Conservation (phyloP, 2,888 invertebrate genomes). For the Synanthedon andrenaeformis region DNA sequence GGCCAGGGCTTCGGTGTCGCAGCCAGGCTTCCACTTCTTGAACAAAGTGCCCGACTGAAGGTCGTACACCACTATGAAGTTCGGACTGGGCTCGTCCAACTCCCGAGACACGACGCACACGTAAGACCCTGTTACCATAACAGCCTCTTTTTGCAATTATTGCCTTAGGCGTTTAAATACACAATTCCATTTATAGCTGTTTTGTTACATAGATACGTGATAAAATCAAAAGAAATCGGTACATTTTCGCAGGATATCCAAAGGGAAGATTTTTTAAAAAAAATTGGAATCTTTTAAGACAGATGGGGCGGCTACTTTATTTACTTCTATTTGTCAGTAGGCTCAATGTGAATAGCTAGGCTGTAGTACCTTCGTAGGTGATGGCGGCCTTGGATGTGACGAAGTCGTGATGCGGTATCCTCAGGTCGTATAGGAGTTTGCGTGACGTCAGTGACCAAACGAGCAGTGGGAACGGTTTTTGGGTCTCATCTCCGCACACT, state of each 20-base stretch:
- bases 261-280: too few species aligned
- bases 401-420: slow-evolving; percentile 91
- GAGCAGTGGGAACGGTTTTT: slow-evolving; percentile 89
- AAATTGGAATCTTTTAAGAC: too few species aligned
- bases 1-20: slow-evolving; percentile 85
- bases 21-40: slow-evolving; percentile 91
- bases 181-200: neutral
- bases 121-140: slow-evolving; percentile 67
- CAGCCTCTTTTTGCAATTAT: neutral
- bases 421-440: slow-evolving; percentile 86
- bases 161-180: neutral
- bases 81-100: slow-evolving; percentile 79
- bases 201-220: too few species aligned
- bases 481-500: slow-evolving; percentile 92
- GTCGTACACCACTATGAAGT: slow-evolving; percentile 92
- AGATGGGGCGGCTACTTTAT: too few species aligned
- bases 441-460: slow-evolving; percentile 90
- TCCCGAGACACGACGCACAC: slow-evolving; percentile 75
- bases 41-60: slow-evolving; percentile 90
- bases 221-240: neutral
- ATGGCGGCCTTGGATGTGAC: slow-evolving; percentile 86
- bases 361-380: slow-evolving; percentile 78
- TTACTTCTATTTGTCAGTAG: too few species aligned
- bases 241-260: too few species aligned
- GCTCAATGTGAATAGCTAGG: too few species aligned